Base-by-base conservation (phyloP, 2,888 invertebrate species). In the Drosophila dives region DNA sequence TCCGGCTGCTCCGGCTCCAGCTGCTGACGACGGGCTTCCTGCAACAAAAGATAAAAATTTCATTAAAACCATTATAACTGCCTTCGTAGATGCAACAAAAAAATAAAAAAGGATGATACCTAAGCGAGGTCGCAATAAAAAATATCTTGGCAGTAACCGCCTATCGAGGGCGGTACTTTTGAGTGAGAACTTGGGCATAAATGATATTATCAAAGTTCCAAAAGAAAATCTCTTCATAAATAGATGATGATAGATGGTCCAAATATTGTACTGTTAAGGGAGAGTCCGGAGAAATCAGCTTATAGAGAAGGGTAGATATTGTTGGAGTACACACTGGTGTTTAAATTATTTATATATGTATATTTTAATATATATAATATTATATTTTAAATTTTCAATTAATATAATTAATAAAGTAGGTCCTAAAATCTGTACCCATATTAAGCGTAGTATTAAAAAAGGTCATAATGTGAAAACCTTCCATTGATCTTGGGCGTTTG, bases 11-110 rank as follows among this genome's bases (percentile, higher is more conserved):
- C 11, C 45, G 34, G 55, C 40, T 65, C 26, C 70, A 62, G 34
- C 49, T 64, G 61, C 36, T 64, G 49, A 32, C 65, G 71, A 59
- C 51, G 51, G 64, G 81, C 82, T 80, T 84, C 82, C 80, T 78
- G 72, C 77, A 85, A 83, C 80, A 88, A 88, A 76, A 89, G 89
- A 89, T 89, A 85, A 87, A 89, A 86, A 89, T 87, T 86, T 86
- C 83, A 86, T 86, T 86, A 86, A 89, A 86, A 81, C 85, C 82
- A 84, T 89, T 89, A 86, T 79, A 84, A 82, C 83, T 77, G 83
- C 67, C 69, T 34, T 56, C 55, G 75, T 63, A 73, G 81, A 72
- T 80, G 71, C 67, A 60, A 54, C 72, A 65, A 64, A 64, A 48
- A 49, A 77, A n/a, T n/a, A 64, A 63, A 51, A 64, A 53, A 56